These are phyloP conservation scores for Neoascia interrupta DNA, from an alignment of 2,888 invertebrate species.

Conservation along the genomic window DNA sequence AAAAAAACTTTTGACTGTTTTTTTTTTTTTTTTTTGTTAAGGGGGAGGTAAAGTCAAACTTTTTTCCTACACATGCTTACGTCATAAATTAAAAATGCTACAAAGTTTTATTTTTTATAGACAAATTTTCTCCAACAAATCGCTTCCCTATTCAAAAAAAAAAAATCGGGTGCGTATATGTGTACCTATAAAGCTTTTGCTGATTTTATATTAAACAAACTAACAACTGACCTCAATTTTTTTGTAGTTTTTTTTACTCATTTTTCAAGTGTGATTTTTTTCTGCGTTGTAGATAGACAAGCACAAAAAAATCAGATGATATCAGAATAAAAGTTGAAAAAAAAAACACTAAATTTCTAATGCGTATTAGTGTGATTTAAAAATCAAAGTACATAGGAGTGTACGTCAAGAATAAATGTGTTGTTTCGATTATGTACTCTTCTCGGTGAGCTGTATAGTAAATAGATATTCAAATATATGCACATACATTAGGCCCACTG, in stretches of 20 bases:
- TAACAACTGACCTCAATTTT: constrained; percentile 66
- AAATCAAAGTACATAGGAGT: constrained; percentile 66
- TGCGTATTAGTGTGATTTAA: constrained; percentile 68
- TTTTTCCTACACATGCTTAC: constrained; percentile 30
- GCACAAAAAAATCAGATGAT: constrained; percentile 65
- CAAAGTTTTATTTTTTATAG: constrained; percentile 8
- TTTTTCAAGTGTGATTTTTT: constrained; percentile 40
- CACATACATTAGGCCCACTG: constrained; percentile 67
- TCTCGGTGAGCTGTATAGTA: constrained; percentile 16
- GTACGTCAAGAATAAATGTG: constrained; percentile 63
- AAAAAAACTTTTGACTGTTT: neutral
- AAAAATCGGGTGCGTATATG: constrained; percentile 59
- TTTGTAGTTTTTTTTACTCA: constrained; percentile 12
- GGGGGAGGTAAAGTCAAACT: neutral
- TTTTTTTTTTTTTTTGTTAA: constrained; percentile 4
- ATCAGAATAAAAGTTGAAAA: constrained; percentile 62
- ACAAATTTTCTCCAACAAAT: constrained; percentile 28
- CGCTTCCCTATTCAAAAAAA: constrained; percentile 42
- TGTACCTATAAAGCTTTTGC: constrained; percentile 25
- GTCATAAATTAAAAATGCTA: constrained; percentile 61
- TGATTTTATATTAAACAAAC: constrained; percentile 67
- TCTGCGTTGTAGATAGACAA: constrained; percentile 63
- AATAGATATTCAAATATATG: constrained; percentile 68
- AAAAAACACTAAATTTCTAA: constrained; percentile 63
- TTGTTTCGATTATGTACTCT: constrained; percentile 38